phyloP scores from a whole-genome alignment of 1,140 invertebrate genomes.

The Vanessa atalanta region DNA sequence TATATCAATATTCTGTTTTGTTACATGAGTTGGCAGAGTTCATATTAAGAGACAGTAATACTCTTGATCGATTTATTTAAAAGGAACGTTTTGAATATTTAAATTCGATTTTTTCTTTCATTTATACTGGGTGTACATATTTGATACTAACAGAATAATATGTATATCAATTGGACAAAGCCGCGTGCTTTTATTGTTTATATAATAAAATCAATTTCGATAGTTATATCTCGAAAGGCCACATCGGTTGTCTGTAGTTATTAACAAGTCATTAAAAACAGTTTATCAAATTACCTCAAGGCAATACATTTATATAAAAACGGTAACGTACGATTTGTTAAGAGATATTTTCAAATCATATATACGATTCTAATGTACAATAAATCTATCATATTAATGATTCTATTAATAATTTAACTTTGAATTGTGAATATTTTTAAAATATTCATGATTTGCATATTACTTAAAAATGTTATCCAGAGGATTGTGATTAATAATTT shows the following conservation, averaged over 20 bases:
- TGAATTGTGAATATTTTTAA: neutral
- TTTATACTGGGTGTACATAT: too few relatives aligned
- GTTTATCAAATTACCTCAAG: conserved; percentile 57
- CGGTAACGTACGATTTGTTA: conserved; percentile 11
- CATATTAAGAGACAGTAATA: too few relatives aligned
- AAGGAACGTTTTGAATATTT: too few relatives aligned
- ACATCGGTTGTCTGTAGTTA: conserved; percentile 44
- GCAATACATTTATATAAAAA: conserved; percentile 45
- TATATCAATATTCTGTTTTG: too few relatives aligned
- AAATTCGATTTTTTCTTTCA: too few relatives aligned
- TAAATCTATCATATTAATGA: neutral
- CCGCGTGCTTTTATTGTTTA: neutral
- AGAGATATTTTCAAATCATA: neutral
- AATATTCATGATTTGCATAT: neutral
- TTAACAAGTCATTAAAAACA: conserved; percentile 48
- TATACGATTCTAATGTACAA: neutral
- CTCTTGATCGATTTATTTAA: too few relatives aligned
- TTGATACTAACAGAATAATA: too few relatives aligned
- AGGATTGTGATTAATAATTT: too few relatives aligned
- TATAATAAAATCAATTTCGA: neutral
- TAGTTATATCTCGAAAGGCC: conserved; percentile 38
- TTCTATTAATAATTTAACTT: neutral
- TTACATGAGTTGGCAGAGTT: too few relatives aligned
- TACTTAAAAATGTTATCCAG: neutral
- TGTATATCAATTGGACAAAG: too few relatives aligned